Percentiles rank a stretch among this genome's conserved stretches.
phyloP scores from a whole-genome alignment of 2,113 vertebrate species.

The Anguilla rostrata region DNA sequence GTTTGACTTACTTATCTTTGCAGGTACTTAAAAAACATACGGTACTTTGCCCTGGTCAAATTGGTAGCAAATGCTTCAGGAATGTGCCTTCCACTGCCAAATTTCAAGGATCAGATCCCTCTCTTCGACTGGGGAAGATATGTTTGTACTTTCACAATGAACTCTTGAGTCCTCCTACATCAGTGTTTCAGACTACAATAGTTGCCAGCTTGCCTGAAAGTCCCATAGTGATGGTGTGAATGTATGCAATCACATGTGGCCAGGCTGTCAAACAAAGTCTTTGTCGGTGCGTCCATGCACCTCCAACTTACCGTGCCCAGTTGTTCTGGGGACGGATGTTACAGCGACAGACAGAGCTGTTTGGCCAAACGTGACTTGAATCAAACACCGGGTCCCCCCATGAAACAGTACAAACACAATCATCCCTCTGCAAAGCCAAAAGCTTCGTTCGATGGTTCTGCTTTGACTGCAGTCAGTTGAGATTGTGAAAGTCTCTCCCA shows the following conservation, averaged over 20 bases:
- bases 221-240: conserved; percentile 5
- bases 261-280: background rate
- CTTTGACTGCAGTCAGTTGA: background rate
- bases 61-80: conserved; percentile 19
- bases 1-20: background rate
- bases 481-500: conserved; percentile 37
- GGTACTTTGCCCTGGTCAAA: background rate
- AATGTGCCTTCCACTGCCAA: conserved; percentile 4
- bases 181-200: background rate
- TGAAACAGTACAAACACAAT: background rate
- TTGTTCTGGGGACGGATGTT: conserved; percentile 16
- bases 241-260: background rate
- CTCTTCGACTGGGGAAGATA: background rate
- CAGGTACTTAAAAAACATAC: background rate
- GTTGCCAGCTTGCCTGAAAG: background rate
- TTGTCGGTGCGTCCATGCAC: background rate
- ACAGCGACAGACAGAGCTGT: conserved; percentile 14
- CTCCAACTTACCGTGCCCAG: background rate
- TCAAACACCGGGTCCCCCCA: conserved; percentile 11
- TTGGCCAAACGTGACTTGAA: conserved; percentile 20
- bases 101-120: background rate
- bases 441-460: conserved; percentile 17
- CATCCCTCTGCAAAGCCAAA: background rate
- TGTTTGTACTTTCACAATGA: background rate
- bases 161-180: background rate